phyloP scores from a whole-genome alignment of 1,140 invertebrate species.

The Euschistus heros region DNA sequence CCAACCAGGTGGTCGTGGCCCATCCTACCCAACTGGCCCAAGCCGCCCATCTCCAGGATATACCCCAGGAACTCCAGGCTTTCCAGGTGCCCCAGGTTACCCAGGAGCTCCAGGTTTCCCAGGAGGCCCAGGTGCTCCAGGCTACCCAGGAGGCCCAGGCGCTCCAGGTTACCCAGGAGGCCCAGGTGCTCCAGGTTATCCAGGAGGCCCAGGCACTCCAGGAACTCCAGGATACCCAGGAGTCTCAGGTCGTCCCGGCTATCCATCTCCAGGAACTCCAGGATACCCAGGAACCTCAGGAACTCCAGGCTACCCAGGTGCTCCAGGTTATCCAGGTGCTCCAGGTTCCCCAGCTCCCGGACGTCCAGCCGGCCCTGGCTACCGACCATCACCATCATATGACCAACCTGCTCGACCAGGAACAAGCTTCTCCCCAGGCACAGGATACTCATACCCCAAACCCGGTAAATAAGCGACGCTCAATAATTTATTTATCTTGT shows the following conservation, averaged over 20 bases:
- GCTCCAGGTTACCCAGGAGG: conserved; percentile 1
- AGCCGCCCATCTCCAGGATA: conserved; percentile 21
- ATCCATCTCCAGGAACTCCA: neutral
- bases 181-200: conserved; percentile 1
- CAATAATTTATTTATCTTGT: conserved; percentile 7
- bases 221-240: conserved; percentile 8
- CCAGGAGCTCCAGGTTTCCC: neutral
- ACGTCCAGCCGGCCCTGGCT: neutral
- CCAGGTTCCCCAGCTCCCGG: conserved; percentile 2
- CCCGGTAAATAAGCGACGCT: conserved; percentile 12
- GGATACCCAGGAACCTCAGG: neutral
- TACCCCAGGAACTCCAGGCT: conserved; percentile 1
- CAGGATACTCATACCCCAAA: conserved; percentile 9
- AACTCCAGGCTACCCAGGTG: neutral
- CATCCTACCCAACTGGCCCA: conserved; percentile 9
- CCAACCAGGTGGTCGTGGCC: neutral
- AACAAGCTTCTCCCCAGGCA: neutral
- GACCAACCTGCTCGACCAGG: neutral
- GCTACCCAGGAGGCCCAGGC: conserved; percentile 20
- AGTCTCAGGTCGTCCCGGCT: neutral
- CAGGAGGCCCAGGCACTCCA: neutral
- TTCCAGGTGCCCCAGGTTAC: neutral
- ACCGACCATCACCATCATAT: neutral
- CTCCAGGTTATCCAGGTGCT: conserved; percentile 13
- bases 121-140: conserved; percentile 7